Evolutionary conservation across 64 coral and sea anemone species (phyloP), one percentile per base, ranked within the genome.

Genomic region (Platygyra sinensis): DNA sequence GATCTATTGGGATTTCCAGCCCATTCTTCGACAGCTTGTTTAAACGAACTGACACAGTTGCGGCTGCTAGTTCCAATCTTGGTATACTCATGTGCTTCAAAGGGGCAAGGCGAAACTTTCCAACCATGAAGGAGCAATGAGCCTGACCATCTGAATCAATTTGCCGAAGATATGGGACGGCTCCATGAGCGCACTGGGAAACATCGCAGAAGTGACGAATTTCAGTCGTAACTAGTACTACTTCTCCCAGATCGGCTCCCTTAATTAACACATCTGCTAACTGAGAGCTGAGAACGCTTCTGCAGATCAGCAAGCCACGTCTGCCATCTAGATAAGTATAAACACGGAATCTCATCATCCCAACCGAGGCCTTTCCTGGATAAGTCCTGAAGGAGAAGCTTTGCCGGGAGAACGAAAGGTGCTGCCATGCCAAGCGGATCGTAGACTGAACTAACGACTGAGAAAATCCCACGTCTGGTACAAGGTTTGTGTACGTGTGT

Each of bases 391-490:
- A n/a, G n/a, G n/a, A n/a, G n/a, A n/a, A n/a, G n/a, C n/a, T n/a
- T n/a, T n/a, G n/a, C n/a, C n/a, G n/a, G n/a, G n/a, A n/a, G n/a
- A n/a, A n/a, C n/a, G n/a, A n/a, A n/a, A n/a, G n/a, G n/a, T n/a
- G n/a, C n/a, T 49, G 5, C 18, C 73, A 55, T 78, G 10, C 76
- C 76, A 12, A 78, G 36, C 7, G 76, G 46, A 78, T 54, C 76
- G 32, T 78, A 80, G 6, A 80, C 52, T 20, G 78, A 80, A 80
- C 52, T 59, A 8, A 59, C 28, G 4, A 19, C 18, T 13, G 71
- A 73, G 3, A 73, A 25, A 19, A 73, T 73, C 14, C 22, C 71
- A 57, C 89, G 74, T 65, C 93, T 87, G n/a, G 89, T 95, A 30
- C 69, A 82, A 32, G 93, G 93, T 25, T n/a, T n/a, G n/a, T n/a